A percentile compares a stretch with the other conserved stretches of the same genome.
These are phyloP conservation scores for Epizoanthus rinbou DNA, from an alignment of 92 coral and sea anemone genomes.

Conservation along the genomic window DNA sequence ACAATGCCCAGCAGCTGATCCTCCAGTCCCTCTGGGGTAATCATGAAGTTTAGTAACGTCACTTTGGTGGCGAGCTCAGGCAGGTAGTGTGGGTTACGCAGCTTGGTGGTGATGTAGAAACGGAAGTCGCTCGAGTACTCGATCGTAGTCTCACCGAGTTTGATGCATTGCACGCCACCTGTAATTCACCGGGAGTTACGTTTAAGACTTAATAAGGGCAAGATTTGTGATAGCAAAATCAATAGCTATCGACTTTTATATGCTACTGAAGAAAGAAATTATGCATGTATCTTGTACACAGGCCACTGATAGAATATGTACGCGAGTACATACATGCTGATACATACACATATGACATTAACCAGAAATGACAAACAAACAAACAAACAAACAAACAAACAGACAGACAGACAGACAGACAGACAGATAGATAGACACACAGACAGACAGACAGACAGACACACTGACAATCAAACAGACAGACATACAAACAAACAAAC, in stretches of 20 bases:
- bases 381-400: too few relatives aligned
- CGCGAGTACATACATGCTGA: background rate
- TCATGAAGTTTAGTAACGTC: conserved; percentile 97
- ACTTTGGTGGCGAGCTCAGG: conserved; percentile 99
- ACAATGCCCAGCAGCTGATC: conserved; percentile 98
- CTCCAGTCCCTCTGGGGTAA: conserved; percentile 97
- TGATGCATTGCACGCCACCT: conserved; percentile 97
- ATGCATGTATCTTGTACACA: too few relatives aligned
- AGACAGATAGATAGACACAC: too few relatives aligned
- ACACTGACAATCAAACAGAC: background rate
- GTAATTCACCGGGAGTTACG: background rate
- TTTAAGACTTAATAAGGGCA: background rate
- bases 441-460: background rate
- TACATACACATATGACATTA: too few relatives aligned
- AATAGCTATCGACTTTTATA: background rate
- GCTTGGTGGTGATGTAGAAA: conserved; percentile 97
- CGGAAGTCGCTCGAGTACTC: conserved; percentile 97
- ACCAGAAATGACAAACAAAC: too few relatives aligned
- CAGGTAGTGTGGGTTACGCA: conserved; percentile 97
- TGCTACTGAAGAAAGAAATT: background rate
- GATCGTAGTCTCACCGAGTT: conserved; percentile 93
- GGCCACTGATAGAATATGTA: too few relatives aligned
- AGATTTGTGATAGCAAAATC: background rate
- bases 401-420: too few relatives aligned
- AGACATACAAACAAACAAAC: background rate